Evolutionary conservation across 1,140 invertebrate genomes (phyloP), one percentile per base, ranked within the genome.

Genomic region (Trypoxylus dichotomus): DNA sequence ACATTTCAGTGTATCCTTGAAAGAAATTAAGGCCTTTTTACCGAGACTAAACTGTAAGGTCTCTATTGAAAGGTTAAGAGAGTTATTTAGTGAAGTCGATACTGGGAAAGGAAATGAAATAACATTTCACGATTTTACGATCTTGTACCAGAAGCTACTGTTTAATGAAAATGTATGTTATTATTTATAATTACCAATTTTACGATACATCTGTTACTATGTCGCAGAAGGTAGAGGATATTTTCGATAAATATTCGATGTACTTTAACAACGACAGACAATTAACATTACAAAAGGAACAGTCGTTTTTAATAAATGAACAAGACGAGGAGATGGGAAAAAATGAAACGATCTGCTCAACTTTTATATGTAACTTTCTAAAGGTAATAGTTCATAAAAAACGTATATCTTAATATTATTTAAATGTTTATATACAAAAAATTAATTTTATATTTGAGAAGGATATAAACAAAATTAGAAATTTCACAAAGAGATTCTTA

Each of bases 21-120:
- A 97, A 86, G 96, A 98, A 85, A 87, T 98, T 3, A 98, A 98
- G 87, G 90, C 91, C 19, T 98, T 98, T 88, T 88, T 98, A 73
- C 93, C 95, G 71, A 92, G 93, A 88, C 91, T 98, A 21, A 97
- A 97, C 86, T 97, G 92, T 85, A 98, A 98, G 90, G 93, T 98
- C 84, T 91, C 94, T 13, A 98, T 93, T 11, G 94, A 90, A 82
- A 94, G 92, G 86, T 85, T 97, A 27, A 90, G 94, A 83, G 93
- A 96, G 83, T 84, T 94, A 78, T 97, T 97, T 85, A 92, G 95
- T 89, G 93, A 95, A 85, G 92, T 96, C 1, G 96, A 98, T 85
- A 91, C 90, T 10, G 87, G 89, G 25, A 92, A 92, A 80, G 89
- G 91, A 79, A 93, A 92, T 32, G 95, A 97, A 87, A 92, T 98